These are phyloP conservation scores for Paracanthobrama guichenoti DNA, from an alignment of 2,113 vertebrate species.

Conservation along the genomic window DNA sequence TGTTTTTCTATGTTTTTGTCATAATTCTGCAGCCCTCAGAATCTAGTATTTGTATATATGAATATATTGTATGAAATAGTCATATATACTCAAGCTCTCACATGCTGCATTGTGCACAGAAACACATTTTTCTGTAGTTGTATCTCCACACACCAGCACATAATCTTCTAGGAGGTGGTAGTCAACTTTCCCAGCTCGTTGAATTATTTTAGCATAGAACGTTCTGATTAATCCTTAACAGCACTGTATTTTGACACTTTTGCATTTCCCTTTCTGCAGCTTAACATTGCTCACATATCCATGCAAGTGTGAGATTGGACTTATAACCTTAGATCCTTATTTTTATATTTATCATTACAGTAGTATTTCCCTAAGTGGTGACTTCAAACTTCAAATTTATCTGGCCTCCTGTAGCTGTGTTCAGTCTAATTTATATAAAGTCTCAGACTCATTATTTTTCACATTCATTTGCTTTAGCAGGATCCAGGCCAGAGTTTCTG, in stretches of 20 bases:
- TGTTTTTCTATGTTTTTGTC: neutral
- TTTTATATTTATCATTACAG: neutral
- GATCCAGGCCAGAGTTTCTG: neutral
- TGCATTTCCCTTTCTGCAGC: slow-evolving; percentile 7
- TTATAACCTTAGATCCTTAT: slow-evolving; percentile 2
- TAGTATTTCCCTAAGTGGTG: neutral
- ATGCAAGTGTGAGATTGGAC: slow-evolving; percentile 4
- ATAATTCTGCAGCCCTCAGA: neutral
- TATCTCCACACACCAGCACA: neutral
- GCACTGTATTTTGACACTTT: neutral
- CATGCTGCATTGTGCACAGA: neutral
- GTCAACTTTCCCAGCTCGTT: neutral
- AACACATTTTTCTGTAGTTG: neutral
- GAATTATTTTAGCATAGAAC: neutral
- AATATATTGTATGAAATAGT: neutral
- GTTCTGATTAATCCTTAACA: slow-evolving; percentile 11
- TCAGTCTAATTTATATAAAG: neutral
- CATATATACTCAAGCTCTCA: neutral
- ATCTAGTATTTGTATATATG: too few relatives aligned
- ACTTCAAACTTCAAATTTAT: neutral
- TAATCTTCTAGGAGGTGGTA: neutral
- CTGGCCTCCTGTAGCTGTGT: neutral
- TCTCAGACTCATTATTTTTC: slow-evolving; percentile 9
- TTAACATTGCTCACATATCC: slow-evolving; percentile 7
- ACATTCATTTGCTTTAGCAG: neutral